Conservation (phyloP, 2,113 vertebrate genomes). For the Micronisus gabar region DNA sequence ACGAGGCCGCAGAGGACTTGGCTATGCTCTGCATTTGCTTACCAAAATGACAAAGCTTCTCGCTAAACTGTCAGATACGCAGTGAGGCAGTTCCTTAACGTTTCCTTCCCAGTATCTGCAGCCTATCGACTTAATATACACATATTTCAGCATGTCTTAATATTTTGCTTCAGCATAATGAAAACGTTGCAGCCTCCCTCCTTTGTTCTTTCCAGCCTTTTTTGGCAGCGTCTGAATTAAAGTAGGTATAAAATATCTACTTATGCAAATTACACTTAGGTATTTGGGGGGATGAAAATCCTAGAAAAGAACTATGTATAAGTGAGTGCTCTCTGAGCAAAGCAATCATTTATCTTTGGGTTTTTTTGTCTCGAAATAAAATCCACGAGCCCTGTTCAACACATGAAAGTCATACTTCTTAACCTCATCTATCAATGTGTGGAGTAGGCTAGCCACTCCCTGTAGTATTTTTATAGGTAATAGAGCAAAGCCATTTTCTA, state of each 20-base stretch:
- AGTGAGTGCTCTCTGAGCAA: neutral
- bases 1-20: neutral
- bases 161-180: conserved; percentile 9
- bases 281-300: neutral
- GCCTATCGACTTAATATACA: neutral
- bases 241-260: conserved; percentile 36
- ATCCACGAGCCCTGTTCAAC: conserved; percentile 27
- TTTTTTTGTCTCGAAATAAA: conserved; percentile 19
- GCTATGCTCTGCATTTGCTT: neutral
- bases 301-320: neutral
- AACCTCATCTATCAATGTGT: neutral
- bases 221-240: conserved; percentile 16
- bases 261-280: conserved; percentile 42
- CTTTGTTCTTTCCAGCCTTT: neutral
- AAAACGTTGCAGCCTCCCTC: neutral
- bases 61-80: neutral
- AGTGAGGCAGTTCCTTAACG: neutral
- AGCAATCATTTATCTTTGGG: neutral
- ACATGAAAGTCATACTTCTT: neutral
- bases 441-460: neutral
- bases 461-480: neutral
- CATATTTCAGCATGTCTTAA: neutral
- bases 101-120: neutral
- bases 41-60: neutral
- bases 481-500: neutral